These are phyloP conservation scores for Pseudococcus jackbeardsleyi DNA, from an alignment of 2,888 invertebrate species.

Conservation along the genomic window DNA sequence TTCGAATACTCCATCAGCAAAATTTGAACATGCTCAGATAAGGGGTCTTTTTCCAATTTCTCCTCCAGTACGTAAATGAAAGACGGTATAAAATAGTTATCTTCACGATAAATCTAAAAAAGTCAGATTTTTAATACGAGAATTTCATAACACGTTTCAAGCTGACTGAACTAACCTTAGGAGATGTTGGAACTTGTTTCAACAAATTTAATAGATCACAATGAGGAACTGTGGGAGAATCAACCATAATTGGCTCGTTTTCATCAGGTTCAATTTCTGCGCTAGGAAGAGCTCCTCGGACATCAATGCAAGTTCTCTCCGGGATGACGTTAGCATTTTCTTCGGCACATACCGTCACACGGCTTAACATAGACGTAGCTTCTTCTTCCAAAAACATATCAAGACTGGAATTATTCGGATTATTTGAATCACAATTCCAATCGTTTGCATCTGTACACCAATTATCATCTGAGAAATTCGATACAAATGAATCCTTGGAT, in stretches of 20 bases:
- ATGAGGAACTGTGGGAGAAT: conserved; percentile 80
- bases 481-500: background rate
- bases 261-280: conserved; percentile 84
- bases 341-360: conserved; percentile 73
- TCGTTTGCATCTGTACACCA: conserved; percentile 85
- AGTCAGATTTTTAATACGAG: background rate
- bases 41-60: conserved; percentile 67
- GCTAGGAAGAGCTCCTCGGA: conserved; percentile 74
- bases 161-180: conserved; percentile 37
- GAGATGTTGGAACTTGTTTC: conserved; percentile 62
- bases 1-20: conserved; percentile 67
- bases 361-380: conserved; percentile 67
- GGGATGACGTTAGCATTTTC: conserved; percentile 81
- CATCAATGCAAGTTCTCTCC: conserved; percentile 69
- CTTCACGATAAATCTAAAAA: conserved; percentile 47
- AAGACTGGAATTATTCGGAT: conserved; percentile 68
- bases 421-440: conserved; percentile 73
- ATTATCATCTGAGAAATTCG: conserved; percentile 70
- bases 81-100: conserved; percentile 71
- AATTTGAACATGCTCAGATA: conserved; percentile 51
- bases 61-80: conserved; percentile 78
- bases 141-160: background rate
- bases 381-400: conserved; percentile 7
- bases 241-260: conserved; percentile 82
- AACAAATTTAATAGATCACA: conserved; percentile 79